Percentiles rank a stretch among this genome's conserved stretches.
Evolutionary conservation across 2,888 invertebrate species (phyloP).

Genomic region (Neocrepidodera transversa): DNA sequence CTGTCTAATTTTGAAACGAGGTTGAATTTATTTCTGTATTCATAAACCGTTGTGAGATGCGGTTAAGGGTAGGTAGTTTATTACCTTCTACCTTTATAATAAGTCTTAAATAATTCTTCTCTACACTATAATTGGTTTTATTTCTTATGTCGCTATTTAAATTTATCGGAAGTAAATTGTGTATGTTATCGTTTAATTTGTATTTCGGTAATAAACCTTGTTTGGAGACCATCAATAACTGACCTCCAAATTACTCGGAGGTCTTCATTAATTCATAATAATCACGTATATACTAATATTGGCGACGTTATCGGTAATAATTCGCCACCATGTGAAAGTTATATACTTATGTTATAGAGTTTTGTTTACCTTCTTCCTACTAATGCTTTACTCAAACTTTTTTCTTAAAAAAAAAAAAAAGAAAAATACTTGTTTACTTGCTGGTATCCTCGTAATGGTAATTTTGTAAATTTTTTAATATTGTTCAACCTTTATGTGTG

Average conservation of each 20-base stretch:
- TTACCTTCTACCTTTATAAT: too few species aligned
- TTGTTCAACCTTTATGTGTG: constrained; percentile 23
- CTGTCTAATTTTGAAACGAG: too few species aligned
- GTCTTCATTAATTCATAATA: constrained; percentile 3
- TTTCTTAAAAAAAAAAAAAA: constrained; percentile 6
- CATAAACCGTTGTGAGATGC: too few species aligned
- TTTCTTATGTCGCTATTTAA: too few species aligned
- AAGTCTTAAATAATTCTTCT: too few species aligned
- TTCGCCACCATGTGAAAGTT: constrained; percentile 12
- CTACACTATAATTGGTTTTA: too few species aligned
- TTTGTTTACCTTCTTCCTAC: constrained; percentile 21
- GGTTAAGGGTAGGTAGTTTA: too few species aligned
- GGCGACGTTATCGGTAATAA: constrained; percentile 7
- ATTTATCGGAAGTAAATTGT: constrained; percentile 7
- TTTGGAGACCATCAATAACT: constrained; percentile 4
- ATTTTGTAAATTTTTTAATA: constrained; percentile 14
- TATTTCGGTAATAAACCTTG: constrained; percentile 12
- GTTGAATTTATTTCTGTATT: too few species aligned
- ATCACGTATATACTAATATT: constrained; percentile 6
- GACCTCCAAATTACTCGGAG: constrained; percentile 2
- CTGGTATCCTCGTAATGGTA: constrained; percentile 8
- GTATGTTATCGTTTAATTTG: background rate
- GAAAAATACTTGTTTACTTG: constrained; percentile 7
- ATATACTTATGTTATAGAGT: constrained; percentile 1
- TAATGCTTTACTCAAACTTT: constrained; percentile 8